Conservation (phyloP, 2,113 vertebrate species). For the Osmerus mordax region DNA sequence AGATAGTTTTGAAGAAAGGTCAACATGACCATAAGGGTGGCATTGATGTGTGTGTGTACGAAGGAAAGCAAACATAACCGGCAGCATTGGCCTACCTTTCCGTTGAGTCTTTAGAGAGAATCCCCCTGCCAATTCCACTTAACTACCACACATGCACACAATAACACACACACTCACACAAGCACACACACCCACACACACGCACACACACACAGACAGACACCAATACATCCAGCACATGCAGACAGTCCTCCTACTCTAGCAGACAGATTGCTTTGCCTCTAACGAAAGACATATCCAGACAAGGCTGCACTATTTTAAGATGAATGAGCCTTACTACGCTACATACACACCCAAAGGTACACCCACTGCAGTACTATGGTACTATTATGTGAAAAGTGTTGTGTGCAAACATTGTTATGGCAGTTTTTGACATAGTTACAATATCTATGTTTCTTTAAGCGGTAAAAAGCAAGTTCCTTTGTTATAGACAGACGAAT, state of each 20-base stretch:
- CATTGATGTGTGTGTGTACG: slow-evolving; percentile 1
- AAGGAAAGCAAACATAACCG: slow-evolving; percentile 41
- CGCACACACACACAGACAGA: background rate
- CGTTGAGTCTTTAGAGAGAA: slow-evolving; percentile 47
- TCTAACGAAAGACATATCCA: background rate
- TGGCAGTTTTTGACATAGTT: no score
- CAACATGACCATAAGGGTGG: background rate
- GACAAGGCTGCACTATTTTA: no score
- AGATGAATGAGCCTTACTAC: no score
- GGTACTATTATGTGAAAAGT: background rate
- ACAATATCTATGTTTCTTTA: no score
- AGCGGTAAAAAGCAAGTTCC: no score
- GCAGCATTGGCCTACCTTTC: slow-evolving; percentile 40
- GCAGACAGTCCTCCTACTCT: slow-evolving; percentile 1
- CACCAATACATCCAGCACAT: slow-evolving; percentile 1
- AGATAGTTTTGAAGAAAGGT: background rate
- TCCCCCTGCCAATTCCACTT: slow-evolving; percentile 33
- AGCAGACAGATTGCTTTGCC: background rate
- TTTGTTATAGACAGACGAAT: no score
- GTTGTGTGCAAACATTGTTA: background rate
- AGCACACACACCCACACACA: background rate
- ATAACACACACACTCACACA: background rate
- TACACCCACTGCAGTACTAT: background rate
- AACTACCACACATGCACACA: slow-evolving; percentile 25
- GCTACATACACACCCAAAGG: slow-evolving; percentile 5